Conservation (phyloP, 1,140 invertebrate species). For the Leptinotarsa undecemlineata region DNA sequence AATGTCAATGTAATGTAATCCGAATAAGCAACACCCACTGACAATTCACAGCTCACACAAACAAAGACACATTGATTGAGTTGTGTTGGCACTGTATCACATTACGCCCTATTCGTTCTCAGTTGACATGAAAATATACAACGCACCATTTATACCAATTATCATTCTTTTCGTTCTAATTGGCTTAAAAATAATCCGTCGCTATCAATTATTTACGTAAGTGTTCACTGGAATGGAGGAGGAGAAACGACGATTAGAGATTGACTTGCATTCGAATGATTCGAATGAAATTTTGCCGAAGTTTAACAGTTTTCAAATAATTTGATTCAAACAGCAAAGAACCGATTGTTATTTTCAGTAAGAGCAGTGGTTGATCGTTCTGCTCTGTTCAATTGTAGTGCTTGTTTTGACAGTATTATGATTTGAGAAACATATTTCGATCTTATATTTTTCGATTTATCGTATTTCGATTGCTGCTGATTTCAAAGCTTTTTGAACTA, state of each 20-base stretch:
- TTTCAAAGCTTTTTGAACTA: too few species aligned
- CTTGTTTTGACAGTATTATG: too few species aligned
- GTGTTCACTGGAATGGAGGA: constrained; percentile 5
- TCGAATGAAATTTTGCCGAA: too few species aligned
- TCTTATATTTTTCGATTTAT: too few species aligned
- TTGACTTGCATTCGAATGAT: not conserved
- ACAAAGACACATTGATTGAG: constrained; percentile 23
- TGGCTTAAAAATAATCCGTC: constrained; percentile 16
- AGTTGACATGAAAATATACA: constrained; percentile 21
- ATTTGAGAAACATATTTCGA: too few species aligned
- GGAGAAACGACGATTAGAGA: not conserved
- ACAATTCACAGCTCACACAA: constrained; percentile 21
- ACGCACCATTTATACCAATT: constrained; percentile 23
- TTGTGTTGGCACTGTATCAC: constrained; percentile 21
- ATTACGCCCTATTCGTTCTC: constrained; percentile 11
- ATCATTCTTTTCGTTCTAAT: constrained; percentile 24
- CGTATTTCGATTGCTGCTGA: too few species aligned
- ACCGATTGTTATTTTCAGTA: too few species aligned
- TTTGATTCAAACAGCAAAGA: too few species aligned
- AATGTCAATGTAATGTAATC: constrained; percentile 12
- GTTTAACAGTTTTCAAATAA: too few species aligned
- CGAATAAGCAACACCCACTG: constrained; percentile 18
- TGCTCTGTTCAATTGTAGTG: too few species aligned
- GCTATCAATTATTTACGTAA: constrained; percentile 3
- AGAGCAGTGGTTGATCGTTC: too few species aligned